These are phyloP conservation scores for Ditylenchus weischeri DNA, from an alignment of 2,888 invertebrate species.

Conservation along the genomic window DNA sequence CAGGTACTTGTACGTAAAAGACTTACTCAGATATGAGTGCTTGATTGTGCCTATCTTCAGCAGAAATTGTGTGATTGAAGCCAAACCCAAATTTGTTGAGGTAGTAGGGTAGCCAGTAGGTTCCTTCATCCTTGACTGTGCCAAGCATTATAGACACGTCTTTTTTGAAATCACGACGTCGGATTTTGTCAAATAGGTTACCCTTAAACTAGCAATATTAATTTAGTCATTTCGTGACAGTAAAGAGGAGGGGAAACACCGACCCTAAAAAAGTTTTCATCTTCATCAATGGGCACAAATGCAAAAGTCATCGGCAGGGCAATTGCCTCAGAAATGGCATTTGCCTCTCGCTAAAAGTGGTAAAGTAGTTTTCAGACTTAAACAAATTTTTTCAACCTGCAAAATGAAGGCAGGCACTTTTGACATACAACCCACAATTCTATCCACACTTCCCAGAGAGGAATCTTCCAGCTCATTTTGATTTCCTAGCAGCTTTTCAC, in stretches of 20 bases:
- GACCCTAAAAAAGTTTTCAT: conserved; percentile 69
- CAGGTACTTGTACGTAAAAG: not conserved
- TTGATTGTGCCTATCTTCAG: conserved; percentile 51
- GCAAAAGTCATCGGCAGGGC: conserved; percentile 69
- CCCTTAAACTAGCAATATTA: conserved; percentile 68
- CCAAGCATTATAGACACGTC: conserved; percentile 81
- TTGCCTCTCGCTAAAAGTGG: conserved; percentile 39
- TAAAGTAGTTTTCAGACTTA: conserved; percentile 10
- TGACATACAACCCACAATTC: conserved; percentile 3
- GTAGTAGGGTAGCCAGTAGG: conserved; percentile 58
- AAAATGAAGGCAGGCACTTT: conserved; percentile 14
- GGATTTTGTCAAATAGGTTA: conserved; percentile 65
- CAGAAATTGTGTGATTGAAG: conserved; percentile 55
- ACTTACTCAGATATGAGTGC: conserved; percentile 32
- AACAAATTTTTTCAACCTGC: conserved; percentile 13
- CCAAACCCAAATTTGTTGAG: conserved; percentile 52
- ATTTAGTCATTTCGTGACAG: no score
- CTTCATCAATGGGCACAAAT: conserved; percentile 88
- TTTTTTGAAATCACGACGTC: conserved; percentile 74
- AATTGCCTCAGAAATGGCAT: conserved; percentile 50
- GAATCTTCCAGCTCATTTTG: conserved; percentile 6
- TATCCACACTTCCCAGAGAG: not conserved
- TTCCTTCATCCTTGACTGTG: conserved; percentile 87
- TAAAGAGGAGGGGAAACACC: not conserved
- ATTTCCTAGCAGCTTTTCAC: not conserved